Base-by-base conservation (phyloP, 2,888 invertebrate species). In the Megaustenia siamemsis region DNA sequence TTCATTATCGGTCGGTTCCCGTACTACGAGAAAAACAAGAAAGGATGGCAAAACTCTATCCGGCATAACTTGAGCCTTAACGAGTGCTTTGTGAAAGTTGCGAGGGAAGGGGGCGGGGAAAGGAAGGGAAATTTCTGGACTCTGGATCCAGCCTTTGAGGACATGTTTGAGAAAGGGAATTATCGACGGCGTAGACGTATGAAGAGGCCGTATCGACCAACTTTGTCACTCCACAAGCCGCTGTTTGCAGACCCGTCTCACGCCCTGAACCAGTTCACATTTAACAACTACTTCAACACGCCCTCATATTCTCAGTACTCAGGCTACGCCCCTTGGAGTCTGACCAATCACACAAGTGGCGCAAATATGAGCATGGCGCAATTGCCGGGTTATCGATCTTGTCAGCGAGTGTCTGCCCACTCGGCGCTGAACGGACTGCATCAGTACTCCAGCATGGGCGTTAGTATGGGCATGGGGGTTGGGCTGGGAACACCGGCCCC, bases 81-180 rank as follows among this genome's bases (percentile, higher is more conserved):
- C 94, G 99, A 99, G 94, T 99, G 99, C 93, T 99, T 99, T 94
- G 97, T 99, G 75, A 99, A 99, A 95, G 98, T 99, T 43, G 98
- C 99, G 0, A 95, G 99, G 18, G 99, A 99, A 94, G 99, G 99
- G 0, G 99, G 99, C 0, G 97, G 97, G 0, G 98, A 98, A 91
- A 95, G 97, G 0, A 98, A 98, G 92, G 97, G 97, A 0, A 97
- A 97, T 93, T 97, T 98, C 90, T 99, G 98, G 99, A 98, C 98
- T 0, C 94, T 99, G 86, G 98, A 99, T 94, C 99, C 99, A 0
- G 95, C 98, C 87, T 98, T 98, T 24, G 99, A 99, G 93, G 98
- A 99, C 93, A 99, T 99, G 99, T 99, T 99, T 93, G 99, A 99
- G 93, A 99, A 99, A 93, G 99, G 99, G 0, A 98, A 98, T 92